Percentiles rank a stretch among this genome's conserved stretches.
phyloP scores from a whole-genome alignment of 1,140 invertebrate species.

The Sitophilus oryzae region DNA sequence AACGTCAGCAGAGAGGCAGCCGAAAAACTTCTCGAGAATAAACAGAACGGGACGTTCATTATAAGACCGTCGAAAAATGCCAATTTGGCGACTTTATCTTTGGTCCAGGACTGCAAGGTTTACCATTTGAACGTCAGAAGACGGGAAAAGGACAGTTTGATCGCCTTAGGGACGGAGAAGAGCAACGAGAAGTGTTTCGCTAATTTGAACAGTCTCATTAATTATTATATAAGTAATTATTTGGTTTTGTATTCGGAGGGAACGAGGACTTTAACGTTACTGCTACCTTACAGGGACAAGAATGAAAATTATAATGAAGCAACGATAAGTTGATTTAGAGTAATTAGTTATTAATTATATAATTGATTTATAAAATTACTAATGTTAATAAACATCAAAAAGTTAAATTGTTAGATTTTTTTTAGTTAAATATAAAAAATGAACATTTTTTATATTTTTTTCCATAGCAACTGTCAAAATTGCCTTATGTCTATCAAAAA shows the following conservation, averaged over 20 bases:
- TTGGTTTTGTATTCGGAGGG: conserved; percentile 37
- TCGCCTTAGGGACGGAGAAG: conserved; percentile 39
- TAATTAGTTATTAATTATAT: background rate
- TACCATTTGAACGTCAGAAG: conserved; percentile 39
- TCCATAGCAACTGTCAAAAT: too few species aligned
- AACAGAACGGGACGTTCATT: conserved; percentile 41
- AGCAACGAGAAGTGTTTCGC: conserved; percentile 37
- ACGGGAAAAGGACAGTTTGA: conserved; percentile 28
- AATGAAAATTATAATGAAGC: conserved; percentile 1
- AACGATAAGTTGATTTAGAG: background rate
- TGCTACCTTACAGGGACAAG: conserved; percentile 43
- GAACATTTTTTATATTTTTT: too few species aligned
- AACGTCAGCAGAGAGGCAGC: conserved; percentile 34
- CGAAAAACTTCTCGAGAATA: conserved; percentile 33
- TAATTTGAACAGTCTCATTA: conserved; percentile 37
- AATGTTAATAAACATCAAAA: background rate
- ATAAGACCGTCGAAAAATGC: conserved; percentile 36
- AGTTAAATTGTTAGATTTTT: background rate
- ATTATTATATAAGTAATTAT: conserved; percentile 43
- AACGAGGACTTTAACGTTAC: conserved; percentile 29
- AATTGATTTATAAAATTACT: background rate
- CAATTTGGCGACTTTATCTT: conserved; percentile 35
- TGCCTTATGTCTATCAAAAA: too few species aligned
- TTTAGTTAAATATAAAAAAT: too few species aligned
- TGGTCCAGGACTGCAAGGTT: conserved; percentile 37